Conservation (phyloP, 2,797 vertebrate genomes). For the Arrhamphus sclerolepis region DNA sequence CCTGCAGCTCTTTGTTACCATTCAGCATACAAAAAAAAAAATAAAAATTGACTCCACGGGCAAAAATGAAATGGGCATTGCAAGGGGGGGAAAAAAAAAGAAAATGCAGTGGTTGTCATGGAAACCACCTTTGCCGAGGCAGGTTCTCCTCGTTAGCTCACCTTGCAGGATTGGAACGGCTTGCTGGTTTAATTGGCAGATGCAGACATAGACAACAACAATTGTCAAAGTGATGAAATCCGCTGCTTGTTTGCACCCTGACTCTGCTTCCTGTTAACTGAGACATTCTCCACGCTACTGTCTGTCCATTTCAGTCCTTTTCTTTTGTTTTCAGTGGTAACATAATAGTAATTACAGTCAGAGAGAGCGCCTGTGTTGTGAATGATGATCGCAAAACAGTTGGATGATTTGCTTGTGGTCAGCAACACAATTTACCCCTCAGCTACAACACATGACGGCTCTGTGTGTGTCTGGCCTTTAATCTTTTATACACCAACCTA, state of each 20-base stretch:
- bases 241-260: constrained; percentile 55
- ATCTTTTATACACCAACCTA: background rate
- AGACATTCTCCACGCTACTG: constrained; percentile 36
- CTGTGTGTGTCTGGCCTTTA: background rate
- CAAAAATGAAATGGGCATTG: constrained; percentile 50
- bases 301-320: constrained; percentile 48
- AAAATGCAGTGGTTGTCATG: constrained; percentile 57
- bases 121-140: constrained; percentile 68
- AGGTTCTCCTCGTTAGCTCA: constrained; percentile 41
- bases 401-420: constrained; percentile 7
- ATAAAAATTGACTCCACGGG: constrained; percentile 54
- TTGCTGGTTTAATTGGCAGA: constrained; percentile 52
- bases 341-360: constrained; percentile 37
- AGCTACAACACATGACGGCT: background rate
- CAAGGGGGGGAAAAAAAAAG: constrained; percentile 15
- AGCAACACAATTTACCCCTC: background rate
- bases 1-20: constrained; percentile 59
- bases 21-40: constrained; percentile 29
- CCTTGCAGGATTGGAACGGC: constrained; percentile 46
- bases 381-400: constrained; percentile 23
- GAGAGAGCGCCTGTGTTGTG: constrained; percentile 1
- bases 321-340: constrained; percentile 33
- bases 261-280: constrained; percentile 46
- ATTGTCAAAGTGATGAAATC: constrained; percentile 41
- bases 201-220: constrained; percentile 21